phyloP scores from a whole-genome alignment of 2,888 invertebrate species.

The Perithous albicinctus region DNA sequence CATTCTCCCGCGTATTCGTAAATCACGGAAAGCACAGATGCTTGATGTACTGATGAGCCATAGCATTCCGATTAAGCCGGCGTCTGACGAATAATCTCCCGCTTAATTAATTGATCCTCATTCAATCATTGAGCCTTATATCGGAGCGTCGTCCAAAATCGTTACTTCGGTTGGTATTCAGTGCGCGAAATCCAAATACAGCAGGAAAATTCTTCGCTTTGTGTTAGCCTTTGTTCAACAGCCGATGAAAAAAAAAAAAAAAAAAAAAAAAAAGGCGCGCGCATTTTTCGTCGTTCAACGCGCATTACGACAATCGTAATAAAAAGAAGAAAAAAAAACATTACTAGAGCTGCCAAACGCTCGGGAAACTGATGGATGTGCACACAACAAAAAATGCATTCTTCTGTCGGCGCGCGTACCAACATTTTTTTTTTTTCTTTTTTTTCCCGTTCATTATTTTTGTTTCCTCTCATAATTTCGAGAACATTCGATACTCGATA shows the following conservation, averaged over 20 bases:
- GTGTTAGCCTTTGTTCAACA: conserved; percentile 32
- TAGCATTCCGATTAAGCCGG: background rate
- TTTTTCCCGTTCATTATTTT: background rate
- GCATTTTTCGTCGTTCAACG: background rate
- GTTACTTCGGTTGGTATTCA: conserved; percentile 7
- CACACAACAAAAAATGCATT: conserved; percentile 33
- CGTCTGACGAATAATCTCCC: background rate
- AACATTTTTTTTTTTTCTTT: background rate
- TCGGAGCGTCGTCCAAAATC: conserved; percentile 5
- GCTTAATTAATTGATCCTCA: conserved; percentile 17
- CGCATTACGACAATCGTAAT: conserved; percentile 41
- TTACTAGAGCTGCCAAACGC: background rate
- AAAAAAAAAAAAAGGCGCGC: conserved; percentile 23
- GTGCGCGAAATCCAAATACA: conserved; percentile 18
- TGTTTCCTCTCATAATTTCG: background rate
- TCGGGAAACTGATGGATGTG: conserved; percentile 9
- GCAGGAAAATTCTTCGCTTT: conserved; percentile 25
- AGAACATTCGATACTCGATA: background rate
- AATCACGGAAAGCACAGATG: background rate
- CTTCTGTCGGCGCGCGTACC: conserved; percentile 43
- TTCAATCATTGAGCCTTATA: background rate
- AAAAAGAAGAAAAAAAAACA: too few species aligned
- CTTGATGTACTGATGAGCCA: background rate
- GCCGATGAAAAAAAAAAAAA: too few species aligned
- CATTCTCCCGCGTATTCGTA: background rate